Conservation (phyloP, 2,888 invertebrate species). For the Cistogaster globosa region DNA sequence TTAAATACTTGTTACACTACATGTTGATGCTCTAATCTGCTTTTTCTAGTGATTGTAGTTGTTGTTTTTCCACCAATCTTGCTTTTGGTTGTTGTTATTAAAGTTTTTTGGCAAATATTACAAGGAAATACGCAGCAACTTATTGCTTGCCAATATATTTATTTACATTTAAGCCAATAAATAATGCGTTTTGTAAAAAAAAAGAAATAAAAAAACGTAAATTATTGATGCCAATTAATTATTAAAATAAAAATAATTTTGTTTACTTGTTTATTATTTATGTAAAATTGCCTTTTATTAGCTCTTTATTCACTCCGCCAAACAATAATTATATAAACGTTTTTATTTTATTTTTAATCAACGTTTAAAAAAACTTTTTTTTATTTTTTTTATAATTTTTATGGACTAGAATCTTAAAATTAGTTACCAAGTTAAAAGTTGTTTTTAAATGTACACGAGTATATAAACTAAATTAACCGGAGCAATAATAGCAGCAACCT, state of each 20-base stretch:
- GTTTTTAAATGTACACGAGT: slow-evolving; percentile 23
- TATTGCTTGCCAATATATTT: slow-evolving; percentile 44
- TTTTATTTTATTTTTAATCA: neutral
- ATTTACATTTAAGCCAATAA: slow-evolving; percentile 39
- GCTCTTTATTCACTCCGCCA: no score
- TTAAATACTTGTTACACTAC: slow-evolving; percentile 30
- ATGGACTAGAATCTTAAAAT: neutral
- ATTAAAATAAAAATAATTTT: slow-evolving; percentile 19
- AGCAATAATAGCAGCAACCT: slow-evolving; percentile 21
- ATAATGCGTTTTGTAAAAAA: neutral
- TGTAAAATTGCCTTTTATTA: neutral
- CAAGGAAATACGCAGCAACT: neutral
- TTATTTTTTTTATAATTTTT: neutral
- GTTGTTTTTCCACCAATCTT: neutral
- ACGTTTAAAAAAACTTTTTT: neutral
- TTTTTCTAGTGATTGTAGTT: slow-evolving; percentile 11
- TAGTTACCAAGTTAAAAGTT: neutral
- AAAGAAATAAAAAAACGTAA: no score
- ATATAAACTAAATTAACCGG: slow-evolving; percentile 33
- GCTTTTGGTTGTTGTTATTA: neutral
- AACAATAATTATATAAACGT: neutral
- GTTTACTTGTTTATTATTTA: slow-evolving; percentile 10
- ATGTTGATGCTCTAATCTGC: slow-evolving; percentile 32
- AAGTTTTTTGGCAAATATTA: slow-evolving; percentile 49
- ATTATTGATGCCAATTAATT: slow-evolving; percentile 48